phyloP scores from a whole-genome alignment of 2,888 invertebrate genomes.

The Aethes cnicana region DNA sequence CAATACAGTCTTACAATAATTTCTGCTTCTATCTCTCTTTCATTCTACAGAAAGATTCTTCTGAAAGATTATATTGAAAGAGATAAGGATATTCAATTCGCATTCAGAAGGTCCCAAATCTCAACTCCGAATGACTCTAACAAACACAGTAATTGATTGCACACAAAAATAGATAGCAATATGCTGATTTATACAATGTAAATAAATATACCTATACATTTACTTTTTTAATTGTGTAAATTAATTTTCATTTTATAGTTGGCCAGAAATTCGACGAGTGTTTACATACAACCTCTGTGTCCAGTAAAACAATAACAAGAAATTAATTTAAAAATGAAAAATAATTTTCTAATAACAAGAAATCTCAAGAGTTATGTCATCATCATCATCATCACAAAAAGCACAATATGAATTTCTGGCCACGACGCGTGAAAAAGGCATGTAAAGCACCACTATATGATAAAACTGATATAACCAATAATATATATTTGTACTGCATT shows the following conservation, averaged over 20 bases:
- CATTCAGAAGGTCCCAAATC: neutral
- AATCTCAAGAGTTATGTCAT: neutral
- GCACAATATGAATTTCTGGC: neutral
- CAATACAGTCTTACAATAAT: too few species aligned
- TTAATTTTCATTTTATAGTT: constrained; percentile 1
- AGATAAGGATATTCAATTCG: neutral
- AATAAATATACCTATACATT: constrained; percentile 18
- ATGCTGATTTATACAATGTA: constrained; percentile 10
- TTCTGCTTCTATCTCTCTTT: too few species aligned
- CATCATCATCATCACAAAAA: neutral
- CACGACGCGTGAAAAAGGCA: constrained; percentile 6
- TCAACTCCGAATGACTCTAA: constrained; percentile 6
- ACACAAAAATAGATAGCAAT: constrained; percentile 42
- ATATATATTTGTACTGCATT: constrained; percentile 13
- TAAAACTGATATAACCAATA: constrained; percentile 11
- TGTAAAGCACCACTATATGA: constrained; percentile 4
- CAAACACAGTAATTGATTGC: constrained; percentile 42
- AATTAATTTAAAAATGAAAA: neutral
- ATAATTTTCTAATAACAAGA: neutral
- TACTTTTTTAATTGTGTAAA: constrained; percentile 14
- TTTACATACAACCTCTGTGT: too few species aligned
- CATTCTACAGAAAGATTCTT: too few species aligned
- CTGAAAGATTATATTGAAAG: too few species aligned
- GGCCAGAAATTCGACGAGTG: too few species aligned
- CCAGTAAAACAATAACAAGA: too few species aligned